These are phyloP conservation scores for Eristalis arbustorum DNA, from an alignment of 2,888 invertebrate species.

Conservation along the genomic window DNA sequence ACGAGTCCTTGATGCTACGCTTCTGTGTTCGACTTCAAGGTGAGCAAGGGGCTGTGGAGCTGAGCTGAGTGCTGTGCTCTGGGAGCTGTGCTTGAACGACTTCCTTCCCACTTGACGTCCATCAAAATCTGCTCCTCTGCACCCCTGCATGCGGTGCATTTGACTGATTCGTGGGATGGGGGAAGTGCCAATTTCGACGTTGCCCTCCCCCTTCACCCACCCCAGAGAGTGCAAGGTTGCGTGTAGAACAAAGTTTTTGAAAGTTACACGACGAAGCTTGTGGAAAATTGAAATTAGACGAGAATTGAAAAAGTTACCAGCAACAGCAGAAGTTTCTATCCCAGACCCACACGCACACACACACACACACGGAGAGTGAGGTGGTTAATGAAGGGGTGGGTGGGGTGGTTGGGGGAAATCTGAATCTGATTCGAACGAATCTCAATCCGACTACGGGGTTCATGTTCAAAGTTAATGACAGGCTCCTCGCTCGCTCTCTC, in stretches of 20 bases:
- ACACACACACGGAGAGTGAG: background rate
- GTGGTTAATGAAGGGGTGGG: background rate
- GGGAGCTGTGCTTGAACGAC: background rate
- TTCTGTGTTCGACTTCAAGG: background rate
- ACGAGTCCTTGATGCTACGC: background rate
- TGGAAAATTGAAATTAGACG: conserved; percentile 69
- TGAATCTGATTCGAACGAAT: background rate
- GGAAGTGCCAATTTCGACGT: conserved; percentile 6
- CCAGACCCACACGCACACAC: background rate
- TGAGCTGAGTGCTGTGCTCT: too few species aligned
- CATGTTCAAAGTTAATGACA: conserved; percentile 57
- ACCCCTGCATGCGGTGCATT: conserved; percentile 52
- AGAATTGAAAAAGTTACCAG: conserved; percentile 63
- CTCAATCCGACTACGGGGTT: background rate
- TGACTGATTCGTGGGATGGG: conserved; percentile 38
- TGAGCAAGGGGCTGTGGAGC: background rate
- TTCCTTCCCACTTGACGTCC: conserved; percentile 43
- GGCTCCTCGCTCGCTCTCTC: too few species aligned
- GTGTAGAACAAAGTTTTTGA: conserved; percentile 31
- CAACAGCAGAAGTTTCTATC: conserved; percentile 35
- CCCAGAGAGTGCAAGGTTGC: background rate
- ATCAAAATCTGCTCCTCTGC: conserved; percentile 59
- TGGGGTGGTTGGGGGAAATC: background rate
- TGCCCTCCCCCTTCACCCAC: background rate
- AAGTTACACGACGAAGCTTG: conserved; percentile 55